Percentiles rank a stretch among this genome's conserved stretches.
Conservation (phyloP, 2,113 vertebrate species). For the Cinclus mexicanus region DNA sequence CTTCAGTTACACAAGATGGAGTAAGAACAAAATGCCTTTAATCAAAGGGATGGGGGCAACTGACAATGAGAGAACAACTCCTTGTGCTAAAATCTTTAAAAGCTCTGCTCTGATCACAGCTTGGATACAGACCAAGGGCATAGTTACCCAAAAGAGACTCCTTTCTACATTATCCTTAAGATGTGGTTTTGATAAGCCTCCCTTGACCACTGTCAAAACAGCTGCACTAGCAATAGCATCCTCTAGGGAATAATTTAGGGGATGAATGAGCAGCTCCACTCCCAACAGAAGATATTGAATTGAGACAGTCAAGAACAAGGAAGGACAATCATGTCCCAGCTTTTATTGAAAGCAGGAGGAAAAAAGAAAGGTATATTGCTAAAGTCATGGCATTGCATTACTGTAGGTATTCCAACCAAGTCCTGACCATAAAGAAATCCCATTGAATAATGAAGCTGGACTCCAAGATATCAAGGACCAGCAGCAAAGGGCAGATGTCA, state of each 20-base stretch:
- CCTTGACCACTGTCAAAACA: background rate
- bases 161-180: background rate
- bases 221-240: background rate
- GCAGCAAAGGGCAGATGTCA: background rate
- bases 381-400: background rate
- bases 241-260: background rate
- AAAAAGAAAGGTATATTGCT: background rate
- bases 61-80: background rate
- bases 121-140: conserved; percentile 4
- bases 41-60: background rate
- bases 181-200: background rate
- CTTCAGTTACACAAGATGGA: background rate
- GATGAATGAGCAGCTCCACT: background rate
- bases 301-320: background rate
- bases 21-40: conserved; percentile 40
- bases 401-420: background rate
- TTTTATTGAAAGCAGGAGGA: background rate
- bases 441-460: background rate
- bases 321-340: background rate
- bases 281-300: background rate
- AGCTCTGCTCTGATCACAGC: background rate
- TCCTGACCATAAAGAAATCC: background rate
- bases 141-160: background rate
- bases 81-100: background rate
- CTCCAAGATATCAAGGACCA: background rate